Percentiles rank a stretch among this genome's conserved stretches.
Conservation (phyloP, 2,113 vertebrate genomes). For the Nothoprocta pentlandii region DNA sequence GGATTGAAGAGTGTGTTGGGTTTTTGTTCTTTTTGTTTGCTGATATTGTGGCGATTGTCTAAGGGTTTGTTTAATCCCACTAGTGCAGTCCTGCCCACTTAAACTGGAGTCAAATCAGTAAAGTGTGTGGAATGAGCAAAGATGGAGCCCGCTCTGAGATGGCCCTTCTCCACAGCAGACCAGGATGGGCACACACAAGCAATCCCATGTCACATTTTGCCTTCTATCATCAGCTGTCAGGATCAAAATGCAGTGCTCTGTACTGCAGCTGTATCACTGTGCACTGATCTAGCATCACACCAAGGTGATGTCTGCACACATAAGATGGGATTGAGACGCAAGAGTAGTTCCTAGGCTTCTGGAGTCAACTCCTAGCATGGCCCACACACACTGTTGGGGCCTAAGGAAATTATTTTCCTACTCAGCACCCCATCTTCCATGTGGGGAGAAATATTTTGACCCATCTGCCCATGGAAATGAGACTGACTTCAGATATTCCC, state of each 20-base stretch:
- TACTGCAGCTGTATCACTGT: neutral
- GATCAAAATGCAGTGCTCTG: neutral
- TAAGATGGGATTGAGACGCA: neutral
- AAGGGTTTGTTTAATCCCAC: conserved; percentile 66
- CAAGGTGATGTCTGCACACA: neutral
- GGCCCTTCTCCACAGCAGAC: neutral
- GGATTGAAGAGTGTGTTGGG: conserved; percentile 75
- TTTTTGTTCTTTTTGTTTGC: conserved; percentile 31
- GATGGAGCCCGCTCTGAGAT: neutral
- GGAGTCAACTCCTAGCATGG: neutral
- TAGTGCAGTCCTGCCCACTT: conserved; percentile 44
- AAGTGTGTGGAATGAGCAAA: neutral
- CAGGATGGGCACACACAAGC: neutral
- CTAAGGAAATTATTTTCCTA: neutral
- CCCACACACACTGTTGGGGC: neutral
- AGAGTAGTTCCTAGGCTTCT: neutral
- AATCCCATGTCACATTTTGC: neutral
- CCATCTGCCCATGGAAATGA: neutral
- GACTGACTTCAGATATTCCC: neutral
- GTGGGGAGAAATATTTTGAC: neutral
- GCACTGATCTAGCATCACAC: neutral
- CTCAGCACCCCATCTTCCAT: neutral
- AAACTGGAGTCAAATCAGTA: conserved; percentile 75
- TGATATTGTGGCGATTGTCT: conserved; percentile 48
- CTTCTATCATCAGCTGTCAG: neutral